These are phyloP conservation scores for Myioborus melanocephalus DNA, from an alignment of 2,797 vertebrate genomes.

Conservation along the genomic window DNA sequence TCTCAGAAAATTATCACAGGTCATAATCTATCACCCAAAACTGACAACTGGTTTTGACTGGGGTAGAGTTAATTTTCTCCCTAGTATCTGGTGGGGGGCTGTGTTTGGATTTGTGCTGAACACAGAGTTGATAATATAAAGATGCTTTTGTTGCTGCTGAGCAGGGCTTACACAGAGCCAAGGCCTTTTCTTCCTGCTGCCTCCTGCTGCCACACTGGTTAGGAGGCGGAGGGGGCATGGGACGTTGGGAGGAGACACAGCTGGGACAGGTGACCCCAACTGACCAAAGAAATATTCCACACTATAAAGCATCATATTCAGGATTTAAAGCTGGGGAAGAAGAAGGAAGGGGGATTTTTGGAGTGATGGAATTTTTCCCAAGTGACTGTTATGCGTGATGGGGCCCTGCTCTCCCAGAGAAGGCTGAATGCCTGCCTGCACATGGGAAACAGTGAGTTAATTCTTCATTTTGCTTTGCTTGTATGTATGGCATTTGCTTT, in stretches of 20 bases:
- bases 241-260: background rate
- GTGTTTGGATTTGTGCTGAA: background rate
- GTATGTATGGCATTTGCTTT: background rate
- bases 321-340: background rate
- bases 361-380: background rate
- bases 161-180: background rate
- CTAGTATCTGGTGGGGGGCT: background rate
- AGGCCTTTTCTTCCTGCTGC: background rate
- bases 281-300: background rate
- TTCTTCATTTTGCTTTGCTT: background rate
- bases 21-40: background rate
- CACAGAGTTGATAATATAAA: background rate
- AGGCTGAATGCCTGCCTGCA: background rate
- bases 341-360: background rate
- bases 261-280: background rate
- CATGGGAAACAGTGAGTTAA: background rate
- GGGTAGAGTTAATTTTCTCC: background rate
- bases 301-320: background rate
- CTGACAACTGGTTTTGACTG: background rate
- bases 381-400: background rate
- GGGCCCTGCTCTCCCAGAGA: background rate
- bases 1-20: background rate
- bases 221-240: background rate
- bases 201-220: accelerated
- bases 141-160: background rate